Base-by-base conservation (phyloP, 2,888 invertebrate genomes). In the Himalopsyche anomala region DNA sequence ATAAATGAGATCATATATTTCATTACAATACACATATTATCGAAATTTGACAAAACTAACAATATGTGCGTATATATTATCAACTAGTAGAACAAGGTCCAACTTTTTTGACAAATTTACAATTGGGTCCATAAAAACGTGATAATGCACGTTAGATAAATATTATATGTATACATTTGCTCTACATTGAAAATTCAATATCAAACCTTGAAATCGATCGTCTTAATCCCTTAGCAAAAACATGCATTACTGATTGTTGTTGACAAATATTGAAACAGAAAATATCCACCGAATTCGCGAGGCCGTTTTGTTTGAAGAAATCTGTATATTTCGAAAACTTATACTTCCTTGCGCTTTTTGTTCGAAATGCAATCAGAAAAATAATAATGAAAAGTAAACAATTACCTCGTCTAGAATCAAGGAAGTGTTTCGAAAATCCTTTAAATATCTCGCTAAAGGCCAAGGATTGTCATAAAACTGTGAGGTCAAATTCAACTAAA, bases 311-410 rank as follows among this genome's bases (percentile, higher is more conserved):
- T 62, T 15, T 62, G 62, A 62, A 62, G 62, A 62, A 62, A 62
- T 62, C 62, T 62, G 19, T 9, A 62, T n/a, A 62, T 19, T 62
- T 62, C 62, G 3, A 19, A 62, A 19, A 28, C 3, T 12, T 28
- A 62, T 62, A 62, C 62, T 62, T 62, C 62, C 62, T 62, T 62
- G 28, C 62, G 62, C n/a, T 62, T 62, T 62, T 62, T 62, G n/a
- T 19, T 62, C 5, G 51, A 51, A 51, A 15, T 51, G 51, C 51
- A 51, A 51, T 51, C 51, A 51, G 12, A 51, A 51, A 15, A 51
- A 51, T 51, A 51, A 51, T 51, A 51, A 51, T 51, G 51, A 51
- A 51, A 51, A 15, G 51, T 11, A 62, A 62, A 19, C 62, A 62
- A 19, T 62, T 62, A 19, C 28, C 19, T 62, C 28, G 62, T 62